Conservation (phyloP, 1,140 invertebrate species). For the Whitmania pigra region DNA sequence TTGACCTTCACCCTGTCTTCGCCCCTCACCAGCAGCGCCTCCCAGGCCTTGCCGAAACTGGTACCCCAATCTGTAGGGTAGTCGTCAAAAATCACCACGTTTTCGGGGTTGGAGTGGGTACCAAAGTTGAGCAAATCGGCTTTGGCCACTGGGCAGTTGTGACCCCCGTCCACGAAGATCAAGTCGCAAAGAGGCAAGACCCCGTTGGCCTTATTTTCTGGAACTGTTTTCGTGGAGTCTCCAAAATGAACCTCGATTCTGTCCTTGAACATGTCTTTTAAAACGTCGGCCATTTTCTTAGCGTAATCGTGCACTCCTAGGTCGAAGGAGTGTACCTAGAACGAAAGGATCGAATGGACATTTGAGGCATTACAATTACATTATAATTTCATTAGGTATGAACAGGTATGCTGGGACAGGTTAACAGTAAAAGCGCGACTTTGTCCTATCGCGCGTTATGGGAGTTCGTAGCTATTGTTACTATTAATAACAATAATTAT, state of each 20-base stretch:
- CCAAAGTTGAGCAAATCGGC: slow-evolving; percentile 1
- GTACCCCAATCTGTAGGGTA: slow-evolving; percentile 8
- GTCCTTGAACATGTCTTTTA: slow-evolving; percentile 6
- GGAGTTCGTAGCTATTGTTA: no score
- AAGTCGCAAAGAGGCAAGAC: neutral
- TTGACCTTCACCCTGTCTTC: neutral
- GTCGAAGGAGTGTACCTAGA: slow-evolving; percentile 23
- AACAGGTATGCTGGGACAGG: no score
- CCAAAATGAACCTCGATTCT: slow-evolving; percentile 18
- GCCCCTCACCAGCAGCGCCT: neutral
- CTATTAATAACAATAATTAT: no score
- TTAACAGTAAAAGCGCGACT: no score
- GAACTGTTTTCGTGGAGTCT: slow-evolving; percentile 20
- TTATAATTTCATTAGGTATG: no score
- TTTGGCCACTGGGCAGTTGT: neutral
- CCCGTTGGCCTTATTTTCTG: neutral
- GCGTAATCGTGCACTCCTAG: slow-evolving; percentile 19
- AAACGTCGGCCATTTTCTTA: slow-evolving; percentile 16
- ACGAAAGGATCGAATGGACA: no score
- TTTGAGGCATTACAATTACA: no score
- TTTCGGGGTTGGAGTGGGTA: neutral
- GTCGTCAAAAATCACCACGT: slow-evolving; percentile 10
- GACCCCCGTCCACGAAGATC: slow-evolving; percentile 14
- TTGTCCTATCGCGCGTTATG: no score
- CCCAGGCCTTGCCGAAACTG: slow-evolving; percentile 13